Base-by-base conservation (phyloP, 2,888 invertebrate species). In the Drosophila dives region DNA sequence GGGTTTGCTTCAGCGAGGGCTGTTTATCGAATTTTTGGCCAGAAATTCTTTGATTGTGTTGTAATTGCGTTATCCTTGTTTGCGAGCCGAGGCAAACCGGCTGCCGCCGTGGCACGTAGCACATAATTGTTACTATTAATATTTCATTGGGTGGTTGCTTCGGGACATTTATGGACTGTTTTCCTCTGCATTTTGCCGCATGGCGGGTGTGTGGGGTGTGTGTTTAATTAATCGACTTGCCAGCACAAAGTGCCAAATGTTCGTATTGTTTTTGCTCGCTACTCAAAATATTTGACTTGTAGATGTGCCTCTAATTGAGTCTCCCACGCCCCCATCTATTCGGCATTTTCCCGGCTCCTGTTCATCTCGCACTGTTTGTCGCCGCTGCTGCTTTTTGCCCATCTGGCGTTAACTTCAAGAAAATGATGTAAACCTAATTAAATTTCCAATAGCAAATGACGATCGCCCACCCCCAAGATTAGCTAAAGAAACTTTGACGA, bases 391-490 rank as follows among this genome's bases (percentile, higher is more conserved):
- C 54, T 58, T 53, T 45, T 67, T 50, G 90, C 85, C 84, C 85
- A 90, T 89, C 89, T 90, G 85, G 87, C 89, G 62, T 83, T 60
- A 83, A 73, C 70, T 75, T 81, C 71, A 83, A 66, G 79, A 83
- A 81, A 90, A 86, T 90, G 88, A 89, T 90, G 85, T 86, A 86
- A 86, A 90, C 90, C 85, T 90, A 86, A 90, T 86, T 86, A 90
- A 86, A 90, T 86, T 86, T 90, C 87, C 88, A 90, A 86, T 87
- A 86, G 87, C 83, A 82, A 82, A 82, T 50, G 66, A 34, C 65
- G 45, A 45, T 32, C 60, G 12, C 20, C 53, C 67, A 62, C 58
- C 55, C 38, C 59, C 59, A 72, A 64, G 89, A 80, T 86, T 72
- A 65, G 60, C 71, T 49, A 48, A 61, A 59, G 53, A 55, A 90